Evolutionary conservation across 1,140 invertebrate genomes (phyloP), one percentile per base, ranked within the genome.

Genomic region (Drosophila biarmipes): DNA sequence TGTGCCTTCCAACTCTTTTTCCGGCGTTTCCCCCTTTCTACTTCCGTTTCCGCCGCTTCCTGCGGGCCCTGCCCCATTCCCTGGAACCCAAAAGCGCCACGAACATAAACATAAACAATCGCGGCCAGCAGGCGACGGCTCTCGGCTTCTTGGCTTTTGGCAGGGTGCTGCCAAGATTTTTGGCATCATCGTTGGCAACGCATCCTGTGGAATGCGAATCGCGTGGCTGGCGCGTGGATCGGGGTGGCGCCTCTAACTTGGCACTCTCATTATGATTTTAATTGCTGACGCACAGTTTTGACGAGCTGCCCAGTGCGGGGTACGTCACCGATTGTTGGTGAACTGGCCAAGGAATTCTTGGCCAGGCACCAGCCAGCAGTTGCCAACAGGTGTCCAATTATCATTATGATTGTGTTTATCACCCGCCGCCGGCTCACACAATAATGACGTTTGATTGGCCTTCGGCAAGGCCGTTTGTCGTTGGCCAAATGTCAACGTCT

Each of bases 251-350:
- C 81, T 53, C 72, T 59, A 57, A 75, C 76, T 90, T 87, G 87
- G 81, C 86, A 82, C 82, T 80, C 76, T 80, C 76, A 87, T 90
- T 90, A 90, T 90, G 82, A 90, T 87, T 84, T 90, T 90, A 90
- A 90, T 90, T 90, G 87, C 82, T 84, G 81, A 87, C 87, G 84
- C 84, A 90, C 78, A 87, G 73, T 85, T 90, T 90, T 82, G 87
- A 90, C 81, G 86, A 86, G 66, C 69, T 90, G 87, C 87, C 87
- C 79, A 90, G 79, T 84, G 80, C 68, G 19, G 4, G 51, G 37
- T 64, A 87, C 82, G 82, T 87, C 82, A 87, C 72, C 73, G 77
- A 78, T 90, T 86, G 79, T 82, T 86, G 85, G 69, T 71, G 67
- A 71, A 87, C 82, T 90, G 86, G 86, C 86, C 68, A 64, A 64